A percentile compares a stretch with the other conserved stretches of the same genome.
Conservation (phyloP, 2,797 vertebrate genomes). For the Anguilla anguilla region DNA sequence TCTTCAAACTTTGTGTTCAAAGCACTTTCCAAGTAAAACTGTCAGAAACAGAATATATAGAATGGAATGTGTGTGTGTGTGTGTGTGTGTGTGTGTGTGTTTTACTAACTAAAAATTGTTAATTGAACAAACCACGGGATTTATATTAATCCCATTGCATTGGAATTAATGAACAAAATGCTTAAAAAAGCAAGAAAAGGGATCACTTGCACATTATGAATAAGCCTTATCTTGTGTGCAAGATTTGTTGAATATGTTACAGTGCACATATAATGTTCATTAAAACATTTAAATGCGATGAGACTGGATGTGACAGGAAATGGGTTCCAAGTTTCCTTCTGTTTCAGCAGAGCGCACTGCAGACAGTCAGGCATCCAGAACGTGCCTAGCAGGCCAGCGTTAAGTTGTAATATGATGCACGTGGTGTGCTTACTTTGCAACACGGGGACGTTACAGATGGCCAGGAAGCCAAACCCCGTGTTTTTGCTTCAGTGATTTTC, state of each 20-base stretch:
- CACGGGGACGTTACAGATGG: neutral
- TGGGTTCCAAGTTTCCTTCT: neutral
- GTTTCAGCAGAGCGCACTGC: neutral
- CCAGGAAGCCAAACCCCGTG: neutral
- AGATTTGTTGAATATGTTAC: neutral
- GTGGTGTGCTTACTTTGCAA: neutral
- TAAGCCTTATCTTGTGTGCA: neutral
- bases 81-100: too few species aligned
- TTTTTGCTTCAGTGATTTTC: constrained; percentile 1
- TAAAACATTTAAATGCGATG: neutral
- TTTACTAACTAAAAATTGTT: too few species aligned
- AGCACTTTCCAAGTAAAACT: too few species aligned
- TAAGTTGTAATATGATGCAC: neutral
- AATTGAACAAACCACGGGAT: neutral
- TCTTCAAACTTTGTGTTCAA: too few species aligned
- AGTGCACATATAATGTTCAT: neutral
- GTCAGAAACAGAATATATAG: too few species aligned
- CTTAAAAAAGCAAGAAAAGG: neutral
- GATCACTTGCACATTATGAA: neutral
- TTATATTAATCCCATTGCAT: neutral
- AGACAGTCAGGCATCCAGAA: neutral
- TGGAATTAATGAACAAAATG: neutral
- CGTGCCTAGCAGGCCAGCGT: neutral
- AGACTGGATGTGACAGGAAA: neutral
- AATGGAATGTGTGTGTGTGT: too few species aligned